These are phyloP conservation scores for Notarius quadriscutis DNA, from an alignment of 2,113 vertebrate species.

Conservation along the genomic window DNA sequence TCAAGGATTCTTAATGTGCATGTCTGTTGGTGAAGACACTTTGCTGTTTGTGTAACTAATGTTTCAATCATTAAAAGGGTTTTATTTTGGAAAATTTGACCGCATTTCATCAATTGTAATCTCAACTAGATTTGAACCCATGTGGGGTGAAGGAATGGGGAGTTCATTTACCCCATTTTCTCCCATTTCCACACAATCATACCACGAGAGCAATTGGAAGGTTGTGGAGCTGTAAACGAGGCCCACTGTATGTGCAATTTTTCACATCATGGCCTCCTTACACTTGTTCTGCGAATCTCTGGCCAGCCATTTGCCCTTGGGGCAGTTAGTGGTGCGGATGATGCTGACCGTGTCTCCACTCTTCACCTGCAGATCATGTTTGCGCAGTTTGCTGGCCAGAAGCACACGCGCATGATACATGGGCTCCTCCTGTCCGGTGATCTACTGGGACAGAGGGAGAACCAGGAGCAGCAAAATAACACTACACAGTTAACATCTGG, in stretches of 20 bases:
- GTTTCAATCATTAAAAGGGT: not conserved
- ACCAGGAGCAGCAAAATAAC: not conserved
- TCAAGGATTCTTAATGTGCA: not conserved
- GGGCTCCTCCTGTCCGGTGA: slow-evolving; percentile 67
- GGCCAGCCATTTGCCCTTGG: slow-evolving; percentile 71
- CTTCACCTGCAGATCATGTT: slow-evolving; percentile 63
- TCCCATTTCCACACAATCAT: too few species aligned
- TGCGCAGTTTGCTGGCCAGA: slow-evolving; percentile 64
- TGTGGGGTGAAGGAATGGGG: not conserved
- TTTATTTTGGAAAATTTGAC: not conserved
- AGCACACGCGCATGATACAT: slow-evolving; percentile 64
- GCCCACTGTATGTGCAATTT: not conserved
- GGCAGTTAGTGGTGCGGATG: slow-evolving; percentile 67
- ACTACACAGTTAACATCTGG: not conserved
- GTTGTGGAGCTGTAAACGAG: not conserved
- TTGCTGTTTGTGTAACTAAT: not conserved
- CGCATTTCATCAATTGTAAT: not conserved
- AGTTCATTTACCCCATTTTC: not conserved
- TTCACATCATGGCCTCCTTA: slow-evolving; percentile 64
- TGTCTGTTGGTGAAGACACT: not conserved
- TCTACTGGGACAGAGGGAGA: slow-evolving; percentile 60
- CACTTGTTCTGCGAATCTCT: slow-evolving; percentile 67
- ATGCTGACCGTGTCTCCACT: slow-evolving; percentile 67
- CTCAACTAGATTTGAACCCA: not conserved
- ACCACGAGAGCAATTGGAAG: not conserved